Base-by-base conservation (phyloP, 2,888 invertebrate species). In the Thalpophila matura region DNA sequence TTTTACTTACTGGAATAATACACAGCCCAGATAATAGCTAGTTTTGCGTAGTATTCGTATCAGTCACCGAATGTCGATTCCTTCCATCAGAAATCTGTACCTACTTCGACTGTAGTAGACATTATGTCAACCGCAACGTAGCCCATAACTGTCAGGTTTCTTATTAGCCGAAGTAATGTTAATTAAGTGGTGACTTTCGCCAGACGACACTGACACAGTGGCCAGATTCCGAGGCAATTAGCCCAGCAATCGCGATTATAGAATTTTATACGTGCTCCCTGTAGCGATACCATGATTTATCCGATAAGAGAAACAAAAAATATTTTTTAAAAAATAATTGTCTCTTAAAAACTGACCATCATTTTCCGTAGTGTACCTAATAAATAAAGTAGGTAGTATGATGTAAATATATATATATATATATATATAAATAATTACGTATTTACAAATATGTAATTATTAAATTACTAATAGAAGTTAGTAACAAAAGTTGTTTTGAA, bases 171-270 rank as follows among this genome's bases (percentile, higher is more conserved):
- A 65, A 77, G 66, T 62, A 65, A 71, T 67, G 65, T 57, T 68
- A 77, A 80, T 77, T 71, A 66, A 63, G 37, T 46, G 7, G 55
- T 61, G 49, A 80, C 84, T 85, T 86, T 86, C 83, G 60, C 85
- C 65, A 49, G 57, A 42, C 62, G 66, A 66, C 73, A 74, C 69
- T 85, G 86, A 83, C 87, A 89, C 75, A 86, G 84, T 86, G 83
- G 83, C 85, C 85, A 85, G 80, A 77, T 80, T 86, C 76, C 80
- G 35, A 43, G 51, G 82, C 79, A 86, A 88, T 89, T 89, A 89
- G 72, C 72, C 51, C 70, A 43, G 74, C 79, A 79, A 84, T 84
- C 74, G 77, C 69, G 61, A 81, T 84, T 82, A 80, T 83, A 81
- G 81, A 83, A 83, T 83, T 81, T 83, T 81, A 82, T 77, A 77